A percentile compares a stretch with the other conserved stretches of the same genome.
Conservation (phyloP, 2,113 vertebrate species). For the Pachyramphus minor region DNA sequence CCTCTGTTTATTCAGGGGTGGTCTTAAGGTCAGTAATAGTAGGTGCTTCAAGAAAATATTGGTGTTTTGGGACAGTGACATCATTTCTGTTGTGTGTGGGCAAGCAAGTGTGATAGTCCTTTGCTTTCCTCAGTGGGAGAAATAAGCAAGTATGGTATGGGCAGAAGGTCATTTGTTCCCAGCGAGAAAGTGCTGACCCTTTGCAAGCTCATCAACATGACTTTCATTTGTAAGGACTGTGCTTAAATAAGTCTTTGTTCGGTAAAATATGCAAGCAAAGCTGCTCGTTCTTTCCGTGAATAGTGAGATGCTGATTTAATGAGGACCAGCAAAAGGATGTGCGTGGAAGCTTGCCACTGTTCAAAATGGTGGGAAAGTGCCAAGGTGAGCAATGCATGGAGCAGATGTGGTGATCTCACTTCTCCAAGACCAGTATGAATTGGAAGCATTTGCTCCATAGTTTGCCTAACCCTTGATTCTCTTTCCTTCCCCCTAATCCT, state of each 20-base stretch:
- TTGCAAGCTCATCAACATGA: slow-evolving; percentile 59
- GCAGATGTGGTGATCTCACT: background rate
- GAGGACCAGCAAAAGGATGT: slow-evolving; percentile 8
- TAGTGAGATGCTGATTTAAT: slow-evolving; percentile 42
- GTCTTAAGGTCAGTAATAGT: slow-evolving; percentile 59
- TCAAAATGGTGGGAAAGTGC: slow-evolving; percentile 7
- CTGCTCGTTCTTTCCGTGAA: slow-evolving; percentile 14
- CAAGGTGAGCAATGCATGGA: background rate
- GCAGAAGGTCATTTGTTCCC: slow-evolving; percentile 58
- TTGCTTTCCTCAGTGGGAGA: slow-evolving; percentile 47
- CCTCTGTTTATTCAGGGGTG: slow-evolving; percentile 59
- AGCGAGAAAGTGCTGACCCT: slow-evolving; percentile 60
- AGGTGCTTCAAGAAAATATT: slow-evolving; percentile 59
- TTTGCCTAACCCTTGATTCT: background rate
- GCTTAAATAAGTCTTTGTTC: slow-evolving; percentile 63
- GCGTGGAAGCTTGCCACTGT: background rate
- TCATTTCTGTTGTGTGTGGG: slow-evolving; percentile 56
- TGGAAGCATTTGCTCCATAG: background rate
- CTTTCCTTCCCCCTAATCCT: background rate
- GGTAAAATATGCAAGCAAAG: slow-evolving; percentile 61
- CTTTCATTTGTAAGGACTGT: slow-evolving; percentile 60
- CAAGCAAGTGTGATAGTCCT: slow-evolving; percentile 42
- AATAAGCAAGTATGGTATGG: slow-evolving; percentile 34
- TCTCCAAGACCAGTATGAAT: background rate
- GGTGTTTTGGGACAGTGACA: slow-evolving; percentile 46